Evolutionary conservation across 2,797 vertebrate species (phyloP), one percentile per base, ranked within the genome.

Genomic region (Macroramphosus scolopax): DNA sequence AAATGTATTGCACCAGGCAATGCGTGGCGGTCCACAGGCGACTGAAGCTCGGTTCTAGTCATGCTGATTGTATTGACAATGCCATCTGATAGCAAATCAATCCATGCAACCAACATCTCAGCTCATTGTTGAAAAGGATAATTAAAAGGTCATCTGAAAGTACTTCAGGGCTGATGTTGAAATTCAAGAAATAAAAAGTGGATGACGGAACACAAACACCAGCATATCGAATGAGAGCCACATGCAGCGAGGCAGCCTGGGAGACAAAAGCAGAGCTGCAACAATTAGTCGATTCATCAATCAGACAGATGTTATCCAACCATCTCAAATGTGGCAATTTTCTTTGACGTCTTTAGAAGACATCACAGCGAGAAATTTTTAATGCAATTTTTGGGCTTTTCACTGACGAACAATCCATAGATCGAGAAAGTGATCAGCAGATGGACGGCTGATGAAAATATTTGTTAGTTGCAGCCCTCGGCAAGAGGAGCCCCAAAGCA

Each of bases 221-320:
- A 32, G 55, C 39, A 54, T 48, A 54, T 17, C 40, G 20, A 44
- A 64, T 54, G 53, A 51, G 37, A 56, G 31, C 33, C 15, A 54
- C 62, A 67, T 72, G 66, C 57, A 70, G 30, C 44, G 47, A 41
- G 17, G 17, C 24, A 60, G 33, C 32, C 48, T 14, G 28, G 18
- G 22, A 41, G 38, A 43, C 18, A 13, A 11, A 29, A 9, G 11
- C 8, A 29, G 11, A 10, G 28, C 28, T 29, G 11, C 9, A 9
- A 10, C 28, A 10, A 29, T 12, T 4, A 29, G 11, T 29, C 28
- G 11, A 29, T 12, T 29, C n/a, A n/a, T n/a, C n/a, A n/a, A n/a
- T n/a, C n/a, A n/a, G n/a, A n/a, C n/a, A n/a, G n/a, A n/a, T n/a
- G n/a, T n/a, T n/a, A n/a, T n/a, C n/a, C n/a, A n/a, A n/a, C n/a